These are phyloP conservation scores for Oreocharis arfaki DNA, from an alignment of 2,113 vertebrate genomes.

Conservation along the genomic window DNA sequence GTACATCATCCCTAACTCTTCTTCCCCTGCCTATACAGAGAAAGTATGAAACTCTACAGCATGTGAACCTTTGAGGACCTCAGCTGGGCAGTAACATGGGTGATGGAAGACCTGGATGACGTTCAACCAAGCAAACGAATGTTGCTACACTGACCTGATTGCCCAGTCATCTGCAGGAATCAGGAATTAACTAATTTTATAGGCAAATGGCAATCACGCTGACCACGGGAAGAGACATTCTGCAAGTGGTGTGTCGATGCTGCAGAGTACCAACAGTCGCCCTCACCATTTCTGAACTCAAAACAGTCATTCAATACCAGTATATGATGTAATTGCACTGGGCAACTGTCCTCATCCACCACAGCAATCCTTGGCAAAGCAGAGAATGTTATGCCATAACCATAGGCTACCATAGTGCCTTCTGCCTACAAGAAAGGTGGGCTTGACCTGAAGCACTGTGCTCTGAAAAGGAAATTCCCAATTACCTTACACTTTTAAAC, in stretches of 20 bases:
- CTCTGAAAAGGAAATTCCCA: background rate
- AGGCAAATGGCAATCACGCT: background rate
- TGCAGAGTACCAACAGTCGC: background rate
- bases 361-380: background rate
- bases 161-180: background rate
- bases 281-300: background rate
- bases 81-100: background rate
- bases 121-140: background rate
- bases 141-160: background rate
- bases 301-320: background rate
- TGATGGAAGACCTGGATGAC: background rate
- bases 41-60: background rate
- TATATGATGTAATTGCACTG: background rate
- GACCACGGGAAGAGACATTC: background rate
- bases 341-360: background rate
- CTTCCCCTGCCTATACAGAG: background rate
- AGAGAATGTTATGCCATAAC: background rate
- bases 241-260: background rate
- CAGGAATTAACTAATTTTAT: background rate
- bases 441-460: background rate
- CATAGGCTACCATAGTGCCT: background rate
- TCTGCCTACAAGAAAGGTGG: background rate
- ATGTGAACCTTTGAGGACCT: background rate
- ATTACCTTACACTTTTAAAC: background rate
- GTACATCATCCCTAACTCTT: background rate